Conservation (phyloP, 2,797 vertebrate species). For the Pagetopsis macropterus region DNA sequence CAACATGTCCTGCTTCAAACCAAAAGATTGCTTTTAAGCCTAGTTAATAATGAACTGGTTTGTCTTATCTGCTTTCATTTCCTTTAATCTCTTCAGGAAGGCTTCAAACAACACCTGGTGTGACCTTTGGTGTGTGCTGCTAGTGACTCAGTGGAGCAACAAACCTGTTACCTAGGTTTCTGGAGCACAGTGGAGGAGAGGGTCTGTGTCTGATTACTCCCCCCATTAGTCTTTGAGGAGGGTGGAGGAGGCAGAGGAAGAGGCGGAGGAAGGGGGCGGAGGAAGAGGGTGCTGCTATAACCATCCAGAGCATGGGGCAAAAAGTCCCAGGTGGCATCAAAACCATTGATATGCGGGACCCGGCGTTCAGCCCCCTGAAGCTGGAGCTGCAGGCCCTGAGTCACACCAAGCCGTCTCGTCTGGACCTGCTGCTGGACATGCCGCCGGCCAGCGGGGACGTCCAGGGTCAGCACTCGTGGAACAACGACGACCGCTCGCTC, state of each 20-base stretch:
- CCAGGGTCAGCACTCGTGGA: conserved; percentile 95
- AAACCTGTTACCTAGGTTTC: conserved; percentile 44
- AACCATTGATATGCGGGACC: conserved; percentile 98
- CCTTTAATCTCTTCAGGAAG: conserved; percentile 76
- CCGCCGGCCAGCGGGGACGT: conserved; percentile 85
- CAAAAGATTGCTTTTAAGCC: not conserved
- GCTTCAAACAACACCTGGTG: conserved; percentile 47
- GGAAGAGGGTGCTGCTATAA: conserved; percentile 52
- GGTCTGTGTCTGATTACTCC: conserved; percentile 69
- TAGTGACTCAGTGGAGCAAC: conserved; percentile 34
- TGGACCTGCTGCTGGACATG: conserved; percentile 97
- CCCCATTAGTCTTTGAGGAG: conserved; percentile 72
- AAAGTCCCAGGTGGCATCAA: conserved; percentile 98
- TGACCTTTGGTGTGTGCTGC: conserved; percentile 60
- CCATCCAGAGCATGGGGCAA: conserved; percentile 91
- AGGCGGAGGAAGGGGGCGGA: conserved; percentile 42
- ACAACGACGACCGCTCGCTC: conserved; percentile 95
- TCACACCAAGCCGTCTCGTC: conserved; percentile 92
- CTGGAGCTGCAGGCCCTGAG: conserved; percentile 94
- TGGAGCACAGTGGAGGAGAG: conserved; percentile 64
- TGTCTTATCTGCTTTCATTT: conserved; percentile 49
- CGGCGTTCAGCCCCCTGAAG: conserved; percentile 91
- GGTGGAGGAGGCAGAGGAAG: conserved; percentile 55
- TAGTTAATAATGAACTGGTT: conserved; percentile 52
- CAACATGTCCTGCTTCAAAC: not conserved